Conservation (phyloP, 2,113 vertebrate species). For the Corvus cornix region DNA sequence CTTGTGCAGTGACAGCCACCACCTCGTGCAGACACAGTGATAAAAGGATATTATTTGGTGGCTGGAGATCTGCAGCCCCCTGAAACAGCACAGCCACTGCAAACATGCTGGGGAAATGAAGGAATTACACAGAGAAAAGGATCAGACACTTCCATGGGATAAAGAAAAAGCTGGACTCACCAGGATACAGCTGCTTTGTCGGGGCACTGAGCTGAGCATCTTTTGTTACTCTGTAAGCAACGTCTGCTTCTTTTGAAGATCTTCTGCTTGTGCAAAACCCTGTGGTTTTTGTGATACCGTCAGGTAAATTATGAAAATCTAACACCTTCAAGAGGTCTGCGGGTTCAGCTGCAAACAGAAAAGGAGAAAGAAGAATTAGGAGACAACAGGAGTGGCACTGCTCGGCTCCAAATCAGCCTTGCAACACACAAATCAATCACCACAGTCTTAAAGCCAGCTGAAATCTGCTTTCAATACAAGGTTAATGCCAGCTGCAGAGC, state of each 20-base stretch:
- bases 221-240: slow-evolving; percentile 91
- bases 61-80: not conserved
- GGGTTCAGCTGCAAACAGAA: slow-evolving; percentile 80
- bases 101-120: fast-evolving
- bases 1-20: not conserved
- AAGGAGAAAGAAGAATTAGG: not conserved
- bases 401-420: not conserved
- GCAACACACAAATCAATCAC: not conserved
- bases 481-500: not conserved
- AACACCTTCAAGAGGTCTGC: slow-evolving; percentile 96
- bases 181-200: slow-evolving; percentile 86
- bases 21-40: fast-evolving
- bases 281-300: slow-evolving; percentile 90
- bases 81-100: fast-evolving
- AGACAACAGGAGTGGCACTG: too few species aligned
- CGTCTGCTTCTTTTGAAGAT: slow-evolving; percentile 89
- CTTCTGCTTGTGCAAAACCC: slow-evolving; percentile 88
- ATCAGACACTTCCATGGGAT: fast-evolving
- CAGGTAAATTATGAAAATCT: slow-evolving; percentile 96
- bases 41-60: not conserved
- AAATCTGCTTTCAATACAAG: not conserved
- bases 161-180: slow-evolving; percentile 1
- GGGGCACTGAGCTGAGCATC: slow-evolving; percentile 94
- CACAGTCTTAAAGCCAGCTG: not conserved
- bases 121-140: fast-evolving